Percentiles rank a stretch among this genome's conserved stretches.
Evolutionary conservation across 2,797 vertebrate species (phyloP).

Genomic region (Alosa sapidissima): DNA sequence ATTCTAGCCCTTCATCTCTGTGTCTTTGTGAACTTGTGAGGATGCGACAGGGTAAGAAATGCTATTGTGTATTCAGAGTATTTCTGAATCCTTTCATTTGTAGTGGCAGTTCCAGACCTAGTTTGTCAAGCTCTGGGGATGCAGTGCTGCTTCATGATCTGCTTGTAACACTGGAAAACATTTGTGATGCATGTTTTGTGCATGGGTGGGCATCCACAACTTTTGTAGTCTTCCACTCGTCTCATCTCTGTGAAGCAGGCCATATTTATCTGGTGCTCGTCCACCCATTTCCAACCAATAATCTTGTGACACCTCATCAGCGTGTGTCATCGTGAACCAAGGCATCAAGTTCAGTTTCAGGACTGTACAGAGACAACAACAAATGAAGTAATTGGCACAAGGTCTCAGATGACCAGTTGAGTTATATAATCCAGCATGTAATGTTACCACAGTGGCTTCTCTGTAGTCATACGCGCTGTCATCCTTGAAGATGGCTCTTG

Average conservation of each 20-base stretch:
- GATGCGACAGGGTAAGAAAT: neutral
- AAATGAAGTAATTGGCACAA: neutral
- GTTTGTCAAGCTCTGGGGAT: conserved; percentile 16
- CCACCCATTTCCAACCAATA: neutral
- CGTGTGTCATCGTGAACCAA: neutral
- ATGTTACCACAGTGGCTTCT: neutral
- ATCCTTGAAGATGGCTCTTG: neutral
- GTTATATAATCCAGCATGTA: neutral
- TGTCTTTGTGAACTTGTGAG: neutral
- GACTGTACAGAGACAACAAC: neutral
- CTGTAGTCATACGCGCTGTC: neutral
- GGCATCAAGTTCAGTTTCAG: neutral
- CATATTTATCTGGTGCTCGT: neutral
- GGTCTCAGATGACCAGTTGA: conserved; percentile 5
- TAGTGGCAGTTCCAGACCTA: neutral
- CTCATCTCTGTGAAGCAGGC: neutral
- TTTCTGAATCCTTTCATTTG: neutral
- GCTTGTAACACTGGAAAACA: neutral
- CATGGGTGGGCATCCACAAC: neutral
- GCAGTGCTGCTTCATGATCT: neutral
- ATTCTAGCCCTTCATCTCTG: neutral
- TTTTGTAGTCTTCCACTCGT: neutral
- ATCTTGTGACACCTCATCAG: neutral
- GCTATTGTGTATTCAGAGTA: neutral
- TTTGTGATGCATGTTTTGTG: neutral